These are phyloP conservation scores for Drosophila cognata DNA, from an alignment of 2,888 invertebrate species.

Conservation along the genomic window DNA sequence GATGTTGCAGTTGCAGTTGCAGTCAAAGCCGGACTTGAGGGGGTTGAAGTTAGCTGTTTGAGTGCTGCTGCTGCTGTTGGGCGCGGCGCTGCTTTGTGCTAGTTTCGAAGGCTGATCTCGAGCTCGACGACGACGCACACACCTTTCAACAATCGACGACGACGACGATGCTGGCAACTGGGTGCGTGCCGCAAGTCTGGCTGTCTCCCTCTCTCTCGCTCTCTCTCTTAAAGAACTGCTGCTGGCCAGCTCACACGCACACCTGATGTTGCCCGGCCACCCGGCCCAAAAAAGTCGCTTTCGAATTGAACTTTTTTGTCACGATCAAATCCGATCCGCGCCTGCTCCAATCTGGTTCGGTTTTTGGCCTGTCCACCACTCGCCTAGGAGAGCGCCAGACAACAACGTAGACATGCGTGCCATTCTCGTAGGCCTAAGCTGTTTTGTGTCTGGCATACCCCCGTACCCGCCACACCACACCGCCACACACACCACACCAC, in stretches of 20 bases:
- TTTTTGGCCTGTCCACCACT: constrained; percentile 43
- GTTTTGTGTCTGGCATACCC: constrained; percentile 34
- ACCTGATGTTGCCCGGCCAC: constrained; percentile 56
- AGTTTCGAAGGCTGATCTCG: constrained; percentile 74
- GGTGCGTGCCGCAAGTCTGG: constrained; percentile 58
- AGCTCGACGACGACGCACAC: constrained; percentile 53
- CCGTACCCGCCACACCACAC: constrained; percentile 14
- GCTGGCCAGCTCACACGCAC: constrained; percentile 47
- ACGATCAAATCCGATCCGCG: constrained; percentile 52
- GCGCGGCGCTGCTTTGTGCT: constrained; percentile 59
- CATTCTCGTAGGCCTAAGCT: constrained; percentile 62
- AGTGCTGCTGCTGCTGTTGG: constrained; percentile 23
- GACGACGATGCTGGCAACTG: constrained; percentile 46
- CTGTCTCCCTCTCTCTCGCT: constrained; percentile 16
- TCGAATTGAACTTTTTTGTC: constrained; percentile 81
- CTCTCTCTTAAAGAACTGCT: constrained; percentile 37
- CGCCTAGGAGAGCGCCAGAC: constrained; percentile 44
- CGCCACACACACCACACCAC: not conserved
- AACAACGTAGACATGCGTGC: constrained; percentile 56
- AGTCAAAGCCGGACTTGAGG: constrained; percentile 29
- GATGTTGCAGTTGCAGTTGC: constrained; percentile 9
- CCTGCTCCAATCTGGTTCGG: constrained; percentile 25
- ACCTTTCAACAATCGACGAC: constrained; percentile 73
- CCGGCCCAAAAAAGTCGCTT: constrained; percentile 62
- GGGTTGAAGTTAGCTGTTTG: constrained; percentile 31